Base-by-base conservation (phyloP, 2,888 invertebrate species). In the Limnephilus auricula region DNA sequence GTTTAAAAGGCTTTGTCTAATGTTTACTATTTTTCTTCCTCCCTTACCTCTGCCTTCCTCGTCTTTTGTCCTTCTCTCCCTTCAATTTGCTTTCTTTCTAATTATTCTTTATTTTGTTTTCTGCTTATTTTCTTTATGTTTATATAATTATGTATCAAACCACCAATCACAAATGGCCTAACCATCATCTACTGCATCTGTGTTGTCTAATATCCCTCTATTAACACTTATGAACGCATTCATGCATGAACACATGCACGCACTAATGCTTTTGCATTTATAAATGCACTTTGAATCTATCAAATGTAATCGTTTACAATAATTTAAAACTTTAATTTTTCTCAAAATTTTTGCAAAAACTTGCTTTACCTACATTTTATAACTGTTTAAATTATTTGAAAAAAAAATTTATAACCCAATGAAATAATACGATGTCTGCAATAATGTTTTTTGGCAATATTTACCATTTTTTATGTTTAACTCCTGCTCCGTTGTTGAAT, bases 11-110 rank as follows among this genome's bases (percentile, higher is more conserved):
- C 90, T 91, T 92, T 90, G 92, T 93, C 92, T 93, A 93, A 93
- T 93, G 91, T 92, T 91, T 78, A 91, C 91, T 93, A 90, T 90
- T 93, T 92, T 93, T 93, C 92, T 93, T 86, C 93, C 92, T 93
- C 80, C 79, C 91, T 84, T 34, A 90, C 90, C 92, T 90, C 88
- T 89, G 86, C 88, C 80, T 89, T 89, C 65, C 79, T 31, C 34
- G 65, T 40, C 40, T 82, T 6, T 87, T 79, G 18, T 83, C 87
- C 79, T 50, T 91, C 40, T 79, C 88, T 89, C 86, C 84, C 50
- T 45, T 84, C 65, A 78, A 37, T 87, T 34, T 87, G 87, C 89
- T 91, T 90, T 91, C 89, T 83, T 92, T 87, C 92, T 92, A 93
- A 90, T 92, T 92, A 92, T 92, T 93, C 93, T 94, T 87, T 65